Base-by-base conservation (phyloP, 2,797 vertebrate genomes). In the Pseudomugil tenellus region DNA sequence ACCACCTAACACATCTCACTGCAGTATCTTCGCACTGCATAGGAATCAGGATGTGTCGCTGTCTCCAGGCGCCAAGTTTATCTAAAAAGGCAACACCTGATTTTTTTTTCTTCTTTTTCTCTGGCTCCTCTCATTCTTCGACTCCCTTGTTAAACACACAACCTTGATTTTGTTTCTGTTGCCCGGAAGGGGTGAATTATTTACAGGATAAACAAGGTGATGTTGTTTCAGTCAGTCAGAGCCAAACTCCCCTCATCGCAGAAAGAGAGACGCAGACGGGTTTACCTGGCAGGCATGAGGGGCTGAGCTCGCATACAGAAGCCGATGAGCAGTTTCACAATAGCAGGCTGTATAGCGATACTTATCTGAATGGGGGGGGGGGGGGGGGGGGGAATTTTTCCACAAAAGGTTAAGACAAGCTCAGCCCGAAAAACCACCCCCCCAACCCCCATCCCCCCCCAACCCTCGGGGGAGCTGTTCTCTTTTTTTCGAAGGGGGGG, bases 151-250 rank as follows among this genome's bases (percentile, higher is more conserved):
- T 91, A 91, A 91, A 91, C 89, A 91, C 87, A 89, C 88, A 91
- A 84, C 84, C 90, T 87, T 92, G 89, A 91, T 92, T 89, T 90
- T 79, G 83, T 83, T 90, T 83, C 81, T 81, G 81, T 86, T 83
- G 79, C 89, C 87, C 75, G 58, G 78, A 84, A 88, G 85, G 86
- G 82, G 77, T 88, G 87, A 92, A 91, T 92, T 91, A 92, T 94
- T 93, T 92, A 91, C 90, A 91, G 85, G 87, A 91, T 92, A 92
- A 93, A 94, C 92, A 92, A 91, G 87, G 84, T 80, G 87, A 87
- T 91, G 90, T 84, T 89, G 89, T 87, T 89, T 89, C 83, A 87
- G 88, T 83, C 81, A 89, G 90, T 81, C 83, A 59, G 79, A 92
- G 84, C 80, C 84, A 81, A 84, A 83, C 77, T 78, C 79, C 85